phyloP scores from a whole-genome alignment of 2,888 invertebrate species.

The Luperina testacea region DNA sequence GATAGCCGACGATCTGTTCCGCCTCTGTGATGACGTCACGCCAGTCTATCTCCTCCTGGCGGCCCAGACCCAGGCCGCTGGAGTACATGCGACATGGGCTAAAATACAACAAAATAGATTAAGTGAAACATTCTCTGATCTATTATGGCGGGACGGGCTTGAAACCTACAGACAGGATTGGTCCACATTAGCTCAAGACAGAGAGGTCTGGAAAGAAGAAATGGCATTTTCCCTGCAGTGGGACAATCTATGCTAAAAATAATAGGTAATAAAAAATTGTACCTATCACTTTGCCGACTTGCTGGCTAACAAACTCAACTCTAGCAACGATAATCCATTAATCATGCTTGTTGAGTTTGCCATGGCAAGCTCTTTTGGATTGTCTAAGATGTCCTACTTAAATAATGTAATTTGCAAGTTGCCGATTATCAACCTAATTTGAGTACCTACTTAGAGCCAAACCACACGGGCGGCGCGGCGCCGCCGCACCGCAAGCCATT shows the following conservation, averaged over 20 bases:
- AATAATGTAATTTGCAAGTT: too few relatives aligned
- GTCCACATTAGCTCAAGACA: neutral
- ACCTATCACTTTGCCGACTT: neutral
- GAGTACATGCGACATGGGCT: constrained; percentile 38
- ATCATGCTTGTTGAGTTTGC: neutral
- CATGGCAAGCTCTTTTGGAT: neutral
- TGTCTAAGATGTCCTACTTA: neutral
- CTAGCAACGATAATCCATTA: neutral
- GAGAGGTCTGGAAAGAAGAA: neutral
- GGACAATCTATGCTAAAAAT: neutral
- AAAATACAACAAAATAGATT: neutral
- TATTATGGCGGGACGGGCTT: neutral
- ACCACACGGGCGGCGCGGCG: too few relatives aligned
- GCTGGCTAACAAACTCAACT: neutral
- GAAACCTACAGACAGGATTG: neutral
- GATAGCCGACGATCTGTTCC: constrained; percentile 88
- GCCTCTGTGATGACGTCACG: constrained; percentile 85
- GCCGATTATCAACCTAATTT: too few relatives aligned
- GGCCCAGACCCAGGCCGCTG: constrained; percentile 64
- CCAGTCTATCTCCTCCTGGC: constrained; percentile 81
- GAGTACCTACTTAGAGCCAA: neutral
- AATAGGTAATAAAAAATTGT: too few relatives aligned
- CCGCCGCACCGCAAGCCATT: too few relatives aligned
- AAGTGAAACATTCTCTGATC: neutral
- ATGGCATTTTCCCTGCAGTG: neutral